Percentiles rank a stretch among this genome's conserved stretches.
Conservation (phyloP, 2,888 invertebrate species). For the Phortica magna region DNA sequence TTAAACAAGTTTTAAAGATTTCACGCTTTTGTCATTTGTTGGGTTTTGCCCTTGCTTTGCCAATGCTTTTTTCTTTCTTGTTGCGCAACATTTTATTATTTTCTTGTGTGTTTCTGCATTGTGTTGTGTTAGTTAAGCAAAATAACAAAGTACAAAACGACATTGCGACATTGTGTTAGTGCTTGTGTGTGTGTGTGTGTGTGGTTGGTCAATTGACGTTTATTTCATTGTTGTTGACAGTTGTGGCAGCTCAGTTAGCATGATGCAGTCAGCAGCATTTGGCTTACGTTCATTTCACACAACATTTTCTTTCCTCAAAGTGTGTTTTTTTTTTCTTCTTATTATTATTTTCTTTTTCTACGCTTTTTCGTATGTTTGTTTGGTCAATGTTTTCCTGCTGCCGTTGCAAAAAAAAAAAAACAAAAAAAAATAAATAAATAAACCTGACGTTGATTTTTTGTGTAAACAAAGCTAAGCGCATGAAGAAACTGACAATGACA, state of each 20-base stretch:
- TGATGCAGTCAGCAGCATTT: slow-evolving; percentile 22
- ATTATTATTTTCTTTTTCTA: background rate
- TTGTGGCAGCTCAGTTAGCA: slow-evolving; percentile 10
- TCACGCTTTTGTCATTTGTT: slow-evolving; percentile 37
- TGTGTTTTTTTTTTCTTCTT: background rate
- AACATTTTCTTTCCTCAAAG: background rate
- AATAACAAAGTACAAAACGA: slow-evolving; percentile 43
- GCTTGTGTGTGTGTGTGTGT: background rate
- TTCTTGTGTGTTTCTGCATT: slow-evolving; percentile 22
- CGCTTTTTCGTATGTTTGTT: background rate
- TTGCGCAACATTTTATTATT: slow-evolving; percentile 32
- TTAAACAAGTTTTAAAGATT: slow-evolving; percentile 44
- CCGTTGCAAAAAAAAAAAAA: background rate
- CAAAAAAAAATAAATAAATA: slow-evolving; percentile 8
- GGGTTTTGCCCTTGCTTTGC: slow-evolving; percentile 2
- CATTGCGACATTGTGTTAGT: slow-evolving; percentile 55
- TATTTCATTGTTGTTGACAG: slow-evolving; percentile 61
- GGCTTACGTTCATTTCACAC: background rate
- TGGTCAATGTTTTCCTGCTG: background rate
- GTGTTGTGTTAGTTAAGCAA: background rate
- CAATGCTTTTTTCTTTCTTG: background rate
- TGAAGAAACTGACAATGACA: slow-evolving; percentile 22
- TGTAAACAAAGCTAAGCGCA: slow-evolving; percentile 30
- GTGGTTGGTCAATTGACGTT: slow-evolving; percentile 60
- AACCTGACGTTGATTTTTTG: slow-evolving; percentile 36